These are phyloP conservation scores for Gortyna flavago DNA, from an alignment of 2,888 invertebrate genomes.

Conservation along the genomic window DNA sequence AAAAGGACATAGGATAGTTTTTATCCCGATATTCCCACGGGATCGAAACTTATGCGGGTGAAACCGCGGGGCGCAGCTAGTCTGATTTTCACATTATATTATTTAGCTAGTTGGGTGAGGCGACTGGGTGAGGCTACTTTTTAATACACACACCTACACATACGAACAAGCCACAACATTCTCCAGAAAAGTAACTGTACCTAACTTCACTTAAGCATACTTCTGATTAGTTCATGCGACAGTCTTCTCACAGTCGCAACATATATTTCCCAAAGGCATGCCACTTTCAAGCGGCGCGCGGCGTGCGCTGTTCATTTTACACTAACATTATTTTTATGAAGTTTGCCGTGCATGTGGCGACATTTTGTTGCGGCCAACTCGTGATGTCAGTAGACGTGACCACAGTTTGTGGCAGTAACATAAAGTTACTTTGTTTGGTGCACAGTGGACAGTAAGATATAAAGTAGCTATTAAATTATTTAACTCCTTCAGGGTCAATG, in stretches of 20 bases:
- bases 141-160: not conserved
- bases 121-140: too few species aligned
- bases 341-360: not conserved
- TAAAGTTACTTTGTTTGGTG: not conserved
- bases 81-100: not conserved
- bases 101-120: not conserved
- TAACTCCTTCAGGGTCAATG: not conserved
- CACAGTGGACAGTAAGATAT: not conserved
- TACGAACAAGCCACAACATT: not conserved
- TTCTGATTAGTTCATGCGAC: conserved; percentile 22
- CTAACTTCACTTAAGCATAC: not conserved
- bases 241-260: not conserved
- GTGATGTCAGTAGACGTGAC: not conserved
- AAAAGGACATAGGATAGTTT: too few species aligned
- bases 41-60: too few species aligned
- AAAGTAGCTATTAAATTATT: not conserved
- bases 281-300: not conserved
- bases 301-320: conserved; percentile 11
- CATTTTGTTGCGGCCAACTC: not conserved
- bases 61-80: too few species aligned
- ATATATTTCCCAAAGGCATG: conserved; percentile 42
- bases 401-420: too few species aligned
- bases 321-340: conserved; percentile 17
- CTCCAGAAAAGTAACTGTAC: not conserved
- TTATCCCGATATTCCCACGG: too few species aligned